Evolutionary conservation across 2,113 vertebrate genomes (phyloP), one percentile per base, ranked within the genome.

Genomic region (Ptychochromis oligacanthus): DNA sequence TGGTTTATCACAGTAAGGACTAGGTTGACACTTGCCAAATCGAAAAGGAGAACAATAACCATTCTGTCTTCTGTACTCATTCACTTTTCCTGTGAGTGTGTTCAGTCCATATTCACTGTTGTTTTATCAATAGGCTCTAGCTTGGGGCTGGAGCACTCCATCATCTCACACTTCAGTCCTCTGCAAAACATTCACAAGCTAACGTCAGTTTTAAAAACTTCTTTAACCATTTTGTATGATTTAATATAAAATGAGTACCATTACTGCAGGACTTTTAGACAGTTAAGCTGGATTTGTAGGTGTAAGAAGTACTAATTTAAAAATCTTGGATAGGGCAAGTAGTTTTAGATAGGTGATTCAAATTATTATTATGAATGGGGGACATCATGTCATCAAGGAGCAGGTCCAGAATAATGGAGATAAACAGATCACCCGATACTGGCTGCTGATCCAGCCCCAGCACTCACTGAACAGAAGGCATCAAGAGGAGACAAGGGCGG

Each of bases 351-450:
- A 54, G 11, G 11, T 26, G 31, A 54, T 34, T 4, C 67, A 72
- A 72, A 54, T 72, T 54, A 72, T 54, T 72, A 20, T 54, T 34
- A 72, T 72, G 18, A 54, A 34, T 54, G 6, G 46, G 26, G 34
- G 4, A 28, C 46, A 54, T 54, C 4, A 9, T 54, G 49, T 9
- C 49, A 20, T 54, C 7, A 20, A 46, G 54, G 26, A 28, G 6
- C 67, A 72, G 67, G 26, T 49, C 67, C 46, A 34, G 46, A 72
- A 20, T 81, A 55, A 78, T 89, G 52, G 31, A 88, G 61, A 88
- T 67, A 34, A 75, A 56, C 55, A 70, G 67, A 54, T 72, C 26
- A 11, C 17, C 46, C 54, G 67, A n/a, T 72, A 26, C 20, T 72
- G 26, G 52, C 67, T 72, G 26, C 11, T 52, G 67, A 72, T 72